Evolutionary conservation across 2,797 vertebrate genomes (phyloP).

Genomic region (Dicrostonyx torquatus): DNA sequence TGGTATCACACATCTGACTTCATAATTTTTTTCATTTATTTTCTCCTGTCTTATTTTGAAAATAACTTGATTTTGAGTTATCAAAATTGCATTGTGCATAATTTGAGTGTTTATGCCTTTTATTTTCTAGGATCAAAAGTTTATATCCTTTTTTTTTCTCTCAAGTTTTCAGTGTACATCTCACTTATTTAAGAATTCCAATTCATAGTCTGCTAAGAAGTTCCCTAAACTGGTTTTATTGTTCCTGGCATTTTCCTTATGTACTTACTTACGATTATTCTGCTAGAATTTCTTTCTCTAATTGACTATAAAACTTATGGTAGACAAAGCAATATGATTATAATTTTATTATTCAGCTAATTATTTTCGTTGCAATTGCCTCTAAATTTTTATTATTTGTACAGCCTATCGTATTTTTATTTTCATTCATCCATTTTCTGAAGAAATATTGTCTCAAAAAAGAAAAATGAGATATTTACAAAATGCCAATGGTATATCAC

Average conservation of each 20-base stretch:
- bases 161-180: neutral
- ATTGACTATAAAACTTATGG: neutral
- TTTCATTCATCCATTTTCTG: neutral
- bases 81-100: too few relatives aligned
- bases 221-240: neutral
- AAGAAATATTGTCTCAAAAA: neutral
- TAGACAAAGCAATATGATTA: neutral
- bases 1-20: rapidly evolving
- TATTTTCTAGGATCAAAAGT: neutral
- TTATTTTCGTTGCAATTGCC: neutral
- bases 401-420: neutral
- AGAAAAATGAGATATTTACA: neutral
- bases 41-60: neutral
- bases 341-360: neutral
- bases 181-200: neutral
- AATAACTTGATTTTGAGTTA: neutral
- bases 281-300: neutral
- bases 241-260: neutral
- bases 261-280: neutral
- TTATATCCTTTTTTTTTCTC: too few relatives aligned
- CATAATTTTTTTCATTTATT: too few relatives aligned
- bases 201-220: neutral
- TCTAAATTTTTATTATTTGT: neutral
- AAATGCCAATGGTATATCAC: rapidly evolving
- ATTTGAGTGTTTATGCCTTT: neutral